Conservation (phyloP, 2,888 invertebrate genomes). For the Ischnura elegans region DNA sequence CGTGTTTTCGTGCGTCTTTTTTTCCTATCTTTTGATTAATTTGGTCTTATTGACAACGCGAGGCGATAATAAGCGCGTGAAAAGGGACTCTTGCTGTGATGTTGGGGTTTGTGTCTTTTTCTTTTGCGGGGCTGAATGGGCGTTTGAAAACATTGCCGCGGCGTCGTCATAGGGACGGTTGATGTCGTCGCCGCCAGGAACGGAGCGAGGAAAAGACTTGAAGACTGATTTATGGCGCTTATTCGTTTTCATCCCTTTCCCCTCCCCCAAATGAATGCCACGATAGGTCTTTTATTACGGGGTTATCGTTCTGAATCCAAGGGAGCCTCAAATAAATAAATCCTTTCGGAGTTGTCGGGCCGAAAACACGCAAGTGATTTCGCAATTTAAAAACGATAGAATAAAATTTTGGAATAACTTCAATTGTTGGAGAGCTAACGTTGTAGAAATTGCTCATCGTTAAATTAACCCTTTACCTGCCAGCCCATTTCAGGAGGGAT, state of each 20-base stretch:
- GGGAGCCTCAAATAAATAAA: background rate
- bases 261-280: background rate
- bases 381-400: too few species aligned
- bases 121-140: background rate
- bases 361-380: background rate
- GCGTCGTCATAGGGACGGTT: background rate
- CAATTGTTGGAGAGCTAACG: too few species aligned
- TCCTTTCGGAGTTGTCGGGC: background rate
- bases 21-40: background rate
- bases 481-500: too few species aligned
- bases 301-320: slow-evolving; percentile 9
- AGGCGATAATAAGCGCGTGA: background rate
- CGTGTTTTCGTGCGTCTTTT: background rate
- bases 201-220: background rate
- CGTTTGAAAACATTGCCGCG: background rate
- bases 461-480: too few species aligned
- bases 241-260: background rate
- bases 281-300: slow-evolving; percentile 4
- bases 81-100: too few species aligned
- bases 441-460: too few species aligned
- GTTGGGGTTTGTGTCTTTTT: background rate
- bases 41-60: background rate
- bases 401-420: too few species aligned
- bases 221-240: background rate
- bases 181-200: background rate